Evolutionary conservation across 2,113 vertebrate genomes (phyloP), one percentile per base, ranked within the genome.

Genomic region (Pomatostomus ruficeps): DNA sequence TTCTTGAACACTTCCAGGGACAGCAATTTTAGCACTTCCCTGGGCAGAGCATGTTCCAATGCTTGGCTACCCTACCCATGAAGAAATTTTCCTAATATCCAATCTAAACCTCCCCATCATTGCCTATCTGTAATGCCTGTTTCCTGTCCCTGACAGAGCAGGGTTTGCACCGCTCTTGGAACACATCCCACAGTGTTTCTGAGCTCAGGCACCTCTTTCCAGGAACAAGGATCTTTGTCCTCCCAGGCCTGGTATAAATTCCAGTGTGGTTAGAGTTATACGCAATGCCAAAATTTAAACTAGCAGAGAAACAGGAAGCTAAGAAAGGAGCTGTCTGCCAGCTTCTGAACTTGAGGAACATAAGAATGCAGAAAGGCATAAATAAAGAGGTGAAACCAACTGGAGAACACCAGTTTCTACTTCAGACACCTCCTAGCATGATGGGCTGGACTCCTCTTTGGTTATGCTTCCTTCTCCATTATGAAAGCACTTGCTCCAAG

Each of bases 241-340:
- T 88, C 12, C 14, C 24, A 67, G 46, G 19, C 19, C 24, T 68
- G 12, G 22, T 85, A 12, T 75, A 49, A 88, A 82, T 72, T 75
- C 28, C 23, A n/a, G 4, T 29, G 45, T 33, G 45, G 22, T 82
- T 51, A 40, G 17, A 11, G 3, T 63, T 72, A 81, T 20, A 24
- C 0, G 1, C 1, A 2, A 43, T 0, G 0, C 24, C 80, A 55
- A 74, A 59, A 77, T 19, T 78, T 74, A 75, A 85, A 65, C 54
- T 23, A 68, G 26, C 19, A 71, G 31, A 79, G 71, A 89, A 89
- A 70, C 14, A 57, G 67, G 18, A 71, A 72, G 18, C 11, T 71
- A 55, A 33, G 58, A 51, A 17, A 65, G 22, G 46, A 70, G 19
- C 23, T 82, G 17, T 26, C 40, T 71, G 61, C 6, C 19, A 55